Percentiles rank a stretch among this genome's conserved stretches.
Evolutionary conservation across 2,797 vertebrate species (phyloP).

Genomic region (Xenopus petersii): DNA sequence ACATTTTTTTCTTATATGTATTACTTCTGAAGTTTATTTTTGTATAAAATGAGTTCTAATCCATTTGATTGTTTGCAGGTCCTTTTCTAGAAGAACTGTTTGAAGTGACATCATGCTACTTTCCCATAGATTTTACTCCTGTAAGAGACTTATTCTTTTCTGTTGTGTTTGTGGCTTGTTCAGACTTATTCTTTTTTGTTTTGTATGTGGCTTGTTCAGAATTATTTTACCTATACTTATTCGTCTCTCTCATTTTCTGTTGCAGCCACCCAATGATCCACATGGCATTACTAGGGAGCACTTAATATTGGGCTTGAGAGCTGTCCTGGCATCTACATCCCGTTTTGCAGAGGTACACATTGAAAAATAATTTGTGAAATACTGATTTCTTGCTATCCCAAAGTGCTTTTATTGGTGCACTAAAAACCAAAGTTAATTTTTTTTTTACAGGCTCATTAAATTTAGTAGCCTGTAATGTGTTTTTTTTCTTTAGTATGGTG

Average conservation of each 20-base stretch:
- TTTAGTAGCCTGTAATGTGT: no score
- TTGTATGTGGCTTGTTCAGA: no score
- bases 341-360: conserved; percentile 83
- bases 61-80: conserved; percentile 64
- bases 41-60: background rate
- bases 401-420: no score
- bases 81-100: conserved; percentile 94
- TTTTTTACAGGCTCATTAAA: no score
- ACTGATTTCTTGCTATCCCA: no score
- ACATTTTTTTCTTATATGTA: background rate
- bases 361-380: background rate
- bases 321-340: conserved; percentile 80
- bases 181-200: background rate
- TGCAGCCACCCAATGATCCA: conserved; percentile 87
- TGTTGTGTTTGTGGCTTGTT: no score
- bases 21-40: background rate
- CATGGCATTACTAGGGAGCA: conserved; percentile 91
- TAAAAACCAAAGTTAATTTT: no score
- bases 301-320: conserved; percentile 78
- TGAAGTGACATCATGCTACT: conserved; percentile 97
- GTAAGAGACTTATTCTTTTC: conserved; percentile 69
- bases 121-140: conserved; percentile 94
- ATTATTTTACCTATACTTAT: no score
- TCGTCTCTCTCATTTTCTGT: conserved; percentile 13
- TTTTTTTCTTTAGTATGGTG: no score